These are phyloP conservation scores for Pristionchus entomophagus DNA, from an alignment of 2,888 invertebrate genomes.

Conservation along the genomic window DNA sequence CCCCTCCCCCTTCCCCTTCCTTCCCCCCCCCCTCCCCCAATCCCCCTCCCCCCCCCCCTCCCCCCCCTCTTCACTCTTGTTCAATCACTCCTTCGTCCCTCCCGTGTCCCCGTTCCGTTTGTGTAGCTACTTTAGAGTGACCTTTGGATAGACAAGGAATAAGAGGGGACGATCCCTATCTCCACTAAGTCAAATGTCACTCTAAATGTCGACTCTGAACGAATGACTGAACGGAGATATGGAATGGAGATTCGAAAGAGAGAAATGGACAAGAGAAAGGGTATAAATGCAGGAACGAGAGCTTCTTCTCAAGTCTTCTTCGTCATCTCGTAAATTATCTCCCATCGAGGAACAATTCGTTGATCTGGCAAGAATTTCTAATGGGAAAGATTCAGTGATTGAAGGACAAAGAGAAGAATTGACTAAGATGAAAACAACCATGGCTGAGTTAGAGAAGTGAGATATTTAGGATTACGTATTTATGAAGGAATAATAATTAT, in stretches of 20 bases:
- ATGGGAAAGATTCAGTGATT: slow-evolving; percentile 70
- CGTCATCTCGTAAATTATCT: slow-evolving; percentile 50
- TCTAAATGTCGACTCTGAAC: slow-evolving; percentile 14
- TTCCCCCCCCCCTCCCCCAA: too few relatives aligned
- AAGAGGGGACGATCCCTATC: not conserved
- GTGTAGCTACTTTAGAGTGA: slow-evolving; percentile 27
- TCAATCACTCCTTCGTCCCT: not conserved
- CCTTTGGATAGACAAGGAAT: slow-evolving; percentile 1
- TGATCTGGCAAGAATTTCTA: slow-evolving; percentile 66
- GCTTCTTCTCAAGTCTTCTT: slow-evolving; percentile 41
- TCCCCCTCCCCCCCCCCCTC: too few relatives aligned
- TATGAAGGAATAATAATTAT: not conserved
- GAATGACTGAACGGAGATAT: not conserved
- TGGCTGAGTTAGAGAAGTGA: slow-evolving; percentile 54
- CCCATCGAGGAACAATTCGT: slow-evolving; percentile 71
- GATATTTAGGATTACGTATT: not conserved
- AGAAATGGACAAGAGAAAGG: not conserved
- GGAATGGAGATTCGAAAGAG: not conserved
- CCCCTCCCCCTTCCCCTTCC: too few relatives aligned
- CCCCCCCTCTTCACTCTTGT: not conserved
- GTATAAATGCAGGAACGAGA: slow-evolving; percentile 49
- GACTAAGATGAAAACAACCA: slow-evolving; percentile 53
- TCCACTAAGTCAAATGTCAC: not conserved
- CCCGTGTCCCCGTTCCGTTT: not conserved
- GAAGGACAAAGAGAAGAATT: slow-evolving; percentile 67